phyloP scores from a whole-genome alignment of 2,113 vertebrate genomes.

The Barnardius zonarius region DNA sequence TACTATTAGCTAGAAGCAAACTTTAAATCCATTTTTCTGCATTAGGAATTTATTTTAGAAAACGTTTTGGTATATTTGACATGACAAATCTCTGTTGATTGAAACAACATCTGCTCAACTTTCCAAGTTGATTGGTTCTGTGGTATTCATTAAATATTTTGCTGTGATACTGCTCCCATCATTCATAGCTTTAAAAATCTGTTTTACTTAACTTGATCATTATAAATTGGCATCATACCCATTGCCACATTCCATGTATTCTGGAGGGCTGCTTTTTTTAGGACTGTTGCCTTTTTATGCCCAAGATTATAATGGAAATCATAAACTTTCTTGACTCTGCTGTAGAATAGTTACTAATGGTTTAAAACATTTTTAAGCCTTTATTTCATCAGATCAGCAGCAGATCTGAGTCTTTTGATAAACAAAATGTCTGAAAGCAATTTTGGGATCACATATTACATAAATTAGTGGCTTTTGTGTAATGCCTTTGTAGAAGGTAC shows the following conservation, averaged over 20 bases:
- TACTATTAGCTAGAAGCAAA: conserved; percentile 60
- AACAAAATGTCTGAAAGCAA: conserved; percentile 62
- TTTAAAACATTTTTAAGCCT: conserved; percentile 76
- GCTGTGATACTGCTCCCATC: conserved; percentile 56
- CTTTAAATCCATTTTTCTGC: conserved; percentile 63
- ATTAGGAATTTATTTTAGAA: conserved; percentile 72
- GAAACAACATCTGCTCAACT: conserved; percentile 67
- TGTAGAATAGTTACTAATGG: conserved; percentile 38
- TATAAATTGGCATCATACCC: conserved; percentile 34
- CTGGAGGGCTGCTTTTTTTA: conserved; percentile 70
- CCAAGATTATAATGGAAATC: conserved; percentile 45
- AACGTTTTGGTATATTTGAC: conserved; percentile 52
- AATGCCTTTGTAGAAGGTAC: conserved; percentile 66
- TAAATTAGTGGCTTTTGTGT: conserved; percentile 61
- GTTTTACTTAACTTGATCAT: conserved; percentile 54
- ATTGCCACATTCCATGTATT: conserved; percentile 63
- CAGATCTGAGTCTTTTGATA: conserved; percentile 70
- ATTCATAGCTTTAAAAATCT: conserved; percentile 63
- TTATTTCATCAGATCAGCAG: conserved; percentile 61
- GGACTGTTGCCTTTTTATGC: conserved; percentile 67
- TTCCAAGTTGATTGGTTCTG: conserved; percentile 56
- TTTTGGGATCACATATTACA: conserved; percentile 68
- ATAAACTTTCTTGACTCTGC: conserved; percentile 45
- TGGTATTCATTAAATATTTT: conserved; percentile 68
- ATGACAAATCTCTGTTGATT: conserved; percentile 47